Base-by-base conservation (phyloP, 2,888 invertebrate species). In the Timema podura region DNA sequence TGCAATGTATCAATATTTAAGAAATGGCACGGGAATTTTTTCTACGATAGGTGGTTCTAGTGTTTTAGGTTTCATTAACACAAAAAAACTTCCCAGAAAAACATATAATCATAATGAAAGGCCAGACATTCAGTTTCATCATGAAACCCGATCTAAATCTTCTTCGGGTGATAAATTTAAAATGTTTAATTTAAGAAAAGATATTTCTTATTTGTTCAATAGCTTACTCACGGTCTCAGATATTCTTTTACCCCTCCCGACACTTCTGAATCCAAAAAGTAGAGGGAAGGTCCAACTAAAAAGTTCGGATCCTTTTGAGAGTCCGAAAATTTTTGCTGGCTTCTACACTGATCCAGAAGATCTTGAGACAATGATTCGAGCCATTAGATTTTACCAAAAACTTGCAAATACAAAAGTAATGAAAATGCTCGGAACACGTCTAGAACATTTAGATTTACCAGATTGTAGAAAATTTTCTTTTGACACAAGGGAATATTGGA, bases 91-190 rank as follows among this genome's bases (percentile, higher is more conserved):
- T 0, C 61, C 64, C 30, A 6, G 51, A 11, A 64, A 49, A 10
- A 51, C 44, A 8, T 49, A 76, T 76, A 5, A 75, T 73, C 44
- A 51, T n/a, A 46, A n/a, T 5, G 78, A 80, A 73, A 93, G 92
- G 87, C 95, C 95, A 0, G 95, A 96, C 76, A 89, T 96, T 64
- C 94, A 96, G 77, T 92, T 95, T 76, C 95, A 95, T 77, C 95
- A 84, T 73, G 30, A 30, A 30, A 61, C 61, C 44, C 10, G 9
- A 44, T 30, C 1, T 30, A 30, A 30, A 30, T 30, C 3, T 30
- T 3, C 30, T 30, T 30, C 3, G 30, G 30, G 2, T 30, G 30
- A 2, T 30, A 30, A 30, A 30, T 30, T 30, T 30, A 30, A 30
- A 30, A 30, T 30, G 3, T 30, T 30, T 30, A 30, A 30, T 30